Evolutionary conservation across 1,140 invertebrate genomes (phyloP), one percentile per base, ranked within the genome.

Genomic region (Hormaphis cornu): DNA sequence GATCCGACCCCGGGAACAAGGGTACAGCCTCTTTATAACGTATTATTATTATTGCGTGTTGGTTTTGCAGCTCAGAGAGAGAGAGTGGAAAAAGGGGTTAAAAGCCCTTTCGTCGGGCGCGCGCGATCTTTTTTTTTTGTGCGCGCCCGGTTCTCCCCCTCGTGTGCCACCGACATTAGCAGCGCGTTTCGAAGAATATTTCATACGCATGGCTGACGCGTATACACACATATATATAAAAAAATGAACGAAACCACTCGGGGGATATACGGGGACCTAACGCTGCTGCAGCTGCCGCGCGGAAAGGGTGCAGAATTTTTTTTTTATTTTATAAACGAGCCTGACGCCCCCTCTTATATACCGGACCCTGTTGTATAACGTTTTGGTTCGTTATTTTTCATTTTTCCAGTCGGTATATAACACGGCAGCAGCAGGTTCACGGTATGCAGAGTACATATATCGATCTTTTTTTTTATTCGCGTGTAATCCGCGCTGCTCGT

Each of bases 161-260:
- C n/a, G n/a, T n/a, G 58, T 44, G 44, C 61, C 50, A 50, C 20
- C 28, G 44, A 66, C 50, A 66, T 66, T 66, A 66, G 61, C 61
- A 66, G n/a, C n/a, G n/a, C n/a, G n/a, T 66, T 66, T 66, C 33
- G 40, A 66, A 50, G 61, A 66, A 50, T 66, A 50, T 66, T n/a
- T n/a, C n/a, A n/a, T 35, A 66, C 61, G 61, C 61, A 33, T 66
- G 58, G 26, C 35, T 24, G 42, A 33, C 40, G 40, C 58, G 37
- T 46, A 40, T 42, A 46, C 54, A 42, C 24, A 44, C 7, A 26
- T 2, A 59, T 7, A 26, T 22, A 42, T 26, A 28, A 3, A 61
- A 59, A n/a, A 42, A 59, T 42, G 24, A 59, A 59, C 7, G 7
- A 61, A 61, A 44, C 42, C 8, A 46, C 44, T 46, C 18, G 9